Evolutionary conservation across 1,140 invertebrate genomes (phyloP), one percentile per base, ranked within the genome.

Genomic region (Lysiphlebus fabarum): DNA sequence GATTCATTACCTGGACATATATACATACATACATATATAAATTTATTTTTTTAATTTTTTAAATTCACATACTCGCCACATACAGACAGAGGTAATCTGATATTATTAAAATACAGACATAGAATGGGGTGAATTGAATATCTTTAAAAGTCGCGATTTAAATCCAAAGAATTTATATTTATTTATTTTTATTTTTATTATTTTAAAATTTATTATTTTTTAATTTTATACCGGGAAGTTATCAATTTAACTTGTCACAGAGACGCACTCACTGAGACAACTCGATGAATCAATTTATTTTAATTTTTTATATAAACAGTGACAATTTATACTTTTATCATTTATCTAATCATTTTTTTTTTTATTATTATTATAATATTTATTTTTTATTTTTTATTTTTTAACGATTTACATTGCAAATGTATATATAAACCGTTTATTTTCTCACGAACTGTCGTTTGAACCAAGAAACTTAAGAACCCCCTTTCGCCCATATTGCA

Each of bases 1-100:
- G 58, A 70, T 73, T 72, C 64, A 68, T 72, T 73, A 68, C 59
- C 61, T 59, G 63, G 54, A 63, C 56, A 59, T 68, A 62, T 65
- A 64, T n/a, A 40, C 1, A 6, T 49, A 11, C 7, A 14, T 55
- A n/a, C 53, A 42, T 17, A 34, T 17, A 17, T 36, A 45, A 34
- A 26, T 26, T 26, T 0, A 2, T 26, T 26, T 26, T 26, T 26
- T 26, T 26, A 26, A 2, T 26, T 26, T 26, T 26, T 26, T 26
- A 2, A n/a, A n/a, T 43, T 43, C 42, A 43, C 42, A 43, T 4
- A n/a, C n/a, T n/a, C n/a, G n/a, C n/a, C n/a, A 10, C 42, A n/a
- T 43, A 10, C 3, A 43, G 10, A 26, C 2, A 26, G 17, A 26
- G 40, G 10, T 43, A n/a, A 43, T 43, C 42, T 43, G 7, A 41